Evolutionary conservation across 2,888 invertebrate species (phyloP), one percentile per base, ranked within the genome.

Genomic region (Acronicta psi): DNA sequence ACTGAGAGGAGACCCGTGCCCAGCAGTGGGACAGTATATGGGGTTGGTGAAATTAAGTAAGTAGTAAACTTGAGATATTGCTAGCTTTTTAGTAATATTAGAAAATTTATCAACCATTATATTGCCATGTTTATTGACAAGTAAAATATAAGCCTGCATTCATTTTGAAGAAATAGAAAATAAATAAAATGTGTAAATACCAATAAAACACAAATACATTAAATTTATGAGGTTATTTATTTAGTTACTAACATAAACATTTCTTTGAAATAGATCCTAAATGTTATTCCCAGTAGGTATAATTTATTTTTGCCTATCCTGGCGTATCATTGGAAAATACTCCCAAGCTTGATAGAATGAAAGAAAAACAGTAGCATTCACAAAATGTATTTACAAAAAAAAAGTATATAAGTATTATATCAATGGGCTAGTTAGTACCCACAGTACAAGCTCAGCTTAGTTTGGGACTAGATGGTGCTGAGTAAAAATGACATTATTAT

Each of bases 281-380:
- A 57, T 45, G 42, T 47, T 36, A 31, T 53, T 63, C 38, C 6
- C 41, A 53, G 57, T 42, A 25, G 16, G 14, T 45, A 44, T 13
- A 49, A 25, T 7, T 45, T 40, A 18, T 38, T 11, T 68, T 37
- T 34, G 36, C 9, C 31, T 25, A 41, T 29, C 41, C 51, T 44
- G 10, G 40, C 40, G 37, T 34, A 11, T 47, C 34, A 66, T 56
- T 51, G 17, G 20, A 41, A 62, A 49, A 56, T 17, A 37, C 49
- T 38, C 47, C 0, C n/a, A 47, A 14, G 10, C 41, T 34, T 41
- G 2, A 25, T 18, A 13, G 31, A 44, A 55, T 62, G 37, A 23
- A 56, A 63, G 31, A 52, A 63, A 49, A 66, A 52, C 51, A 47
- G 43, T 40, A 9, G 25, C 9, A n/a, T n/a, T n/a, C n/a, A n/a